Evolutionary conservation across 2,113 vertebrate genomes (phyloP), one percentile per base, ranked within the genome.

Genomic region (Phalacrocorax pelagicus): DNA sequence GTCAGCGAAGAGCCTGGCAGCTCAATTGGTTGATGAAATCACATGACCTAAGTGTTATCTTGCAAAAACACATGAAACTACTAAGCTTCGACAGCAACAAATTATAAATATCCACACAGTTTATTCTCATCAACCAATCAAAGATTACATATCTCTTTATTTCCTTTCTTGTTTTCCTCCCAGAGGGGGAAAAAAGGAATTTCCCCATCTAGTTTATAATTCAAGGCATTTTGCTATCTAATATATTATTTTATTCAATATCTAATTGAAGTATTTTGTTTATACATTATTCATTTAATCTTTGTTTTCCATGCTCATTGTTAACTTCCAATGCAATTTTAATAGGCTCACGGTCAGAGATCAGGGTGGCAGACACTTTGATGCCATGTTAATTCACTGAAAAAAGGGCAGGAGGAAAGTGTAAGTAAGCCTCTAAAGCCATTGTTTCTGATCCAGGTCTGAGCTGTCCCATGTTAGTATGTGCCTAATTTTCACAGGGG

Each of bases 211-310:
- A 63, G 95, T 97, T 95, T 93, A 94, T 95, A 93, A 96, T 96
- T 93, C 79, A 96, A 87, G 27, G 62, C 87, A 96, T 95, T 94
- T 94, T 96, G 27, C 70, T 77, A 91, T 67, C 78, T 88, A 95
- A 96, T 96, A 47, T 96, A 92, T 92, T 90, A 94, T 96, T 95
- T 97, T 90, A 73, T 90, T 92, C 79, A 72, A 86, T 93, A 91
- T 90, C 95, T 96, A 95, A 96, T 93, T 94, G 85, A 95, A 97
- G 80, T 69, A 42, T 54, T 92, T 97, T 96, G 75, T 97, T 93
- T 88, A 91, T 97, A 86, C 63, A 95, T 97, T 97, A 97, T 97
- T 97, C 92, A 97, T 97, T 90, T 86, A 65, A 93, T 96, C 92
- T 97, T 97, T 97, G 95, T 95, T 97, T 97, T 94, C 61, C 4